Percentiles rank a stretch among this genome's conserved stretches.
phyloP scores from a whole-genome alignment of 2,797 vertebrate genomes.

The Sebastes miniatus region DNA sequence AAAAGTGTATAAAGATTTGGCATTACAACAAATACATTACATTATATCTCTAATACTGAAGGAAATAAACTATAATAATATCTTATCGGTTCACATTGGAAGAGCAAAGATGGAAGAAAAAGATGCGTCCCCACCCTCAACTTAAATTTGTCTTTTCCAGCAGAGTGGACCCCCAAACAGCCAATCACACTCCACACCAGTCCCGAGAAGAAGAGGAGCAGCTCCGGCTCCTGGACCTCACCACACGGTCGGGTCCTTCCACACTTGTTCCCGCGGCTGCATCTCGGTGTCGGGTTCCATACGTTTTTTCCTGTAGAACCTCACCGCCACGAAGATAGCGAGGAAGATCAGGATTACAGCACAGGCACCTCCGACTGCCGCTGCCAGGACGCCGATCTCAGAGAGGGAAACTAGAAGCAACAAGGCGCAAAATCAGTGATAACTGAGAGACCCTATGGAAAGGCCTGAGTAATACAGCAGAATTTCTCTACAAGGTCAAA shows the following conservation, averaged over 20 bases:
- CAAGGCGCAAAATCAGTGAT: neutral
- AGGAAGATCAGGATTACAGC: conserved; percentile 84
- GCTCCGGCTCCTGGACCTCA: conserved; percentile 59
- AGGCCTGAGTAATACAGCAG: neutral
- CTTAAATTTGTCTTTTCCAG: conserved; percentile 34
- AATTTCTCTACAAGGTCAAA: neutral
- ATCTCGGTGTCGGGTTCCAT: conserved; percentile 50
- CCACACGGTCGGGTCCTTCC: conserved; percentile 65
- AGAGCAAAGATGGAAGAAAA: conserved; percentile 50
- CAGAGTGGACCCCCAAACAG: conserved; percentile 49
- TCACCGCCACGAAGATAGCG: conserved; percentile 70
- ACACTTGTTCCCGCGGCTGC: neutral
- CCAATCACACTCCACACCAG: conserved; percentile 36
- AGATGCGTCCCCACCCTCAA: neutral
- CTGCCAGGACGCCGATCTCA: conserved; percentile 86
- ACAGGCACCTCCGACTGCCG: conserved; percentile 85
- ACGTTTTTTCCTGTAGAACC: conserved; percentile 58
- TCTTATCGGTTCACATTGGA: conserved; percentile 25
- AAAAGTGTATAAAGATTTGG: conserved; percentile 11
- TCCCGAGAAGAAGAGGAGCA: conserved; percentile 33
- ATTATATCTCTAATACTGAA: conserved; percentile 38
- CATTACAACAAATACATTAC: conserved; percentile 2
- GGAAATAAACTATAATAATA: conserved; percentile 4
- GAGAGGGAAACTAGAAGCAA: conserved; percentile 71
- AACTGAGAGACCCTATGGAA: neutral